Evolutionary conservation across 2,888 invertebrate species (phyloP), one percentile per base, ranked within the genome.

Genomic region (Ophonus ardosiacus): DNA sequence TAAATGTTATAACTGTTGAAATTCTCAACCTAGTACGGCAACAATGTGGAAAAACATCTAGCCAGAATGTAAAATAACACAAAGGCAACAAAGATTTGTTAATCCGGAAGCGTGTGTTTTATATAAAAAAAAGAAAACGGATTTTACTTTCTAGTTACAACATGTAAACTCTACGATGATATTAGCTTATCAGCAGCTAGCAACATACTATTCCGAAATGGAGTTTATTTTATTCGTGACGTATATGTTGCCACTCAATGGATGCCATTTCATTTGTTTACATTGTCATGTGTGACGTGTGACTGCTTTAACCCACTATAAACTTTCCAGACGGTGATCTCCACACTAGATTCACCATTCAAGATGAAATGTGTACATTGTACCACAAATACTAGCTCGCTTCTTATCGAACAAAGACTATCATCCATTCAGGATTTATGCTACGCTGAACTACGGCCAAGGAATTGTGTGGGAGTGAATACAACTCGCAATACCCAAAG

Each of bases 261-360:
- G 38, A 68, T 38, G n/a, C 68, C 15, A 68, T 68, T 68, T 68
- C 68, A 68, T 68, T 68, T 68, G 68, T 68, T 68, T 68, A 68
- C 68, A 31, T 15, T 68, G 15, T 5, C 31, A 38, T 8, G 68
- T 15, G 38, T 68, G 38, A 68, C 31, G 38, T 68, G 68, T 68
- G 31, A 68, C 31, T 31, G 31, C 68, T 68, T 65, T 68, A 31
- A 68, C 31, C 68, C 38, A 38, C 68, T 68, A 38, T 31, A 31
- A 68, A 68, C 31, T 68, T 68, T 68, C 68, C 68, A 68, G 68
- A 63, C 63, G 10, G 63, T 21, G 63, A 63, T 68, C 68, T 68
- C 68, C 7, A 13, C 13, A 13, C 10, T 38, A 38, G 68, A 38
- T 38, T 68, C 38, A 31, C 68, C 38, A 68, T 38, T 68, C 68